Evolutionary conservation across 2,113 vertebrate species (phyloP), one percentile per base, ranked within the genome.

Genomic region (Rutilus rutilus): DNA sequence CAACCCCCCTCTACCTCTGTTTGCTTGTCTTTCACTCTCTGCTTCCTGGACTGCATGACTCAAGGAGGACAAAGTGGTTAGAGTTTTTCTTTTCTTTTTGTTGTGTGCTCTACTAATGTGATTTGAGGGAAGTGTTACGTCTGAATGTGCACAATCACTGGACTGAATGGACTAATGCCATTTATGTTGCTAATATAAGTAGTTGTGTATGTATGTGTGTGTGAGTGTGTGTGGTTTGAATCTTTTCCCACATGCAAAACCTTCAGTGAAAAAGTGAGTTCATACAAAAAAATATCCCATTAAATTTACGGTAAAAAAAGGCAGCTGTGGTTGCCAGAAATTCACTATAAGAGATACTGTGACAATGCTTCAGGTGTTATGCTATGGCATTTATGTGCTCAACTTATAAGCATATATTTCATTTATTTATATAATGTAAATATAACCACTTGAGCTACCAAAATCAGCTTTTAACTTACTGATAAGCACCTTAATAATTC

Each of bases 31-130:
- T 88, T 89, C 87, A 92, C 93, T 89, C 93, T 94, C 95, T 97
- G 97, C 97, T 97, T 96, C 96, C 96, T 94, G 96, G 97, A 97
- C 97, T 97, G 97, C 96, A 96, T 96, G 96, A 95, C 95, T 94
- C 96, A 97, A 99, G 97, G 97, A 99, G 97, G 98, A 98, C 96
- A 99, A 99, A 99, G 97, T 98, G 98, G 98, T 99, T 98, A 99
- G 97, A 97, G 97, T 96, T 94, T 94, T 91, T 93, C 92, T 79
- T 92, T 81, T 93, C 82, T 85, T 85, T 88, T 50, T 86, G 39
- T 86, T 88, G 90, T 19, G 59, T 69, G 71, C 60, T 57, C 87
- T 78, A 71, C 73, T 75, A 54, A 88, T 88, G 80, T 64, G 45
- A 79, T 80, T 80, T 83, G n/a, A 65, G 27, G 6, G 81, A 85